A percentile compares a stretch with the other conserved stretches of the same genome.
These are phyloP conservation scores for Erpobdella octoculata DNA, from an alignment of 2,888 invertebrate genomes.

Conservation along the genomic window DNA sequence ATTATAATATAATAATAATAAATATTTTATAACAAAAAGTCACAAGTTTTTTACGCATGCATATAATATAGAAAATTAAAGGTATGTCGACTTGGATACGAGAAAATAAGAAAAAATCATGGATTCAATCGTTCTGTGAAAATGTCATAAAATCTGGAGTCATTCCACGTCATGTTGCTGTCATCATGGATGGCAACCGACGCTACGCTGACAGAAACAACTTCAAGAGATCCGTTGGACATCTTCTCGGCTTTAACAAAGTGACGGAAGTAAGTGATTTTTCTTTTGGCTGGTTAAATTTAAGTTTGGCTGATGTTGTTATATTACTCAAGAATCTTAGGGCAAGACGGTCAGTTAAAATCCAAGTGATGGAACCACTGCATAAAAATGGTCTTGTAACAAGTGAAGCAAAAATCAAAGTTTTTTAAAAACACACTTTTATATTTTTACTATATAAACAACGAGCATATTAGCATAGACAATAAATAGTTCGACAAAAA, in stretches of 20 bases:
- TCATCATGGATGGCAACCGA: slow-evolving; percentile 98
- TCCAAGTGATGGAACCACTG: neutral
- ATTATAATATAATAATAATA: no score
- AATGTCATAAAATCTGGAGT: slow-evolving; percentile 71
- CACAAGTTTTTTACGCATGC: no score
- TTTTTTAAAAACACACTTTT: no score
- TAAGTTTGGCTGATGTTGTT: neutral
- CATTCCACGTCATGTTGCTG: slow-evolving; percentile 82
- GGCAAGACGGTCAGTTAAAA: neutral
- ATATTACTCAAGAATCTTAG: neutral
- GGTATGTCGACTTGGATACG: slow-evolving; percentile 63
- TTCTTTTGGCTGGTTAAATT: neutral
- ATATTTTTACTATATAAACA: no score
- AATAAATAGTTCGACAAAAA: no score
- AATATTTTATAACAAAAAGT: no score
- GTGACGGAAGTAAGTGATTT: slow-evolving; percentile 53
- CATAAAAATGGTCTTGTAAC: no score
- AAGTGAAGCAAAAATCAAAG: no score
- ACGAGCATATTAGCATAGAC: no score
- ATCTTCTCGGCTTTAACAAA: slow-evolving; percentile 57
- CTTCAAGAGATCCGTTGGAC: slow-evolving; percentile 70
- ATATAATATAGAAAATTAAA: no score
- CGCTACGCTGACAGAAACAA: slow-evolving; percentile 76
- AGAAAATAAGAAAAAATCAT: slow-evolving; percentile 60
- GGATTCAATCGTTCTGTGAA: slow-evolving; percentile 68